Evolutionary conservation across 2,797 vertebrate species (phyloP), one percentile per base, ranked within the genome.

Genomic region (Poliocrania exsul): DNA sequence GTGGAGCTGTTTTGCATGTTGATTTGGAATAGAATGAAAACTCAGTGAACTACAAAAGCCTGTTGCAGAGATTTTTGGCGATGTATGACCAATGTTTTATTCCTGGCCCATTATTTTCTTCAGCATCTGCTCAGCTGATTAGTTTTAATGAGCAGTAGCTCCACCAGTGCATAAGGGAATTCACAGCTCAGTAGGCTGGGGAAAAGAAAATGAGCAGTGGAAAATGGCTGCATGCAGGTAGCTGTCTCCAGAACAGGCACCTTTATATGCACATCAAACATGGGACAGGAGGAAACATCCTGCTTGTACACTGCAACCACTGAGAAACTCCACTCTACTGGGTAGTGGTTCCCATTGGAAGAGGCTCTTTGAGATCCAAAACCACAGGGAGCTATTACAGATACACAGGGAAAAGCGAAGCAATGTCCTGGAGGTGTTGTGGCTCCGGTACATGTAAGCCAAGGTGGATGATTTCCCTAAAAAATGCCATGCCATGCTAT

Each of bases 41-140:
- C 66, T 87, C 72, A 62, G 66, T 91, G 90, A 95, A 85, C 64
- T 93, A 65, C 88, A 94, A 65, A 81, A 74, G 38, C 60, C 79
- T 54, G 77, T 77, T 83, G 92, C 75, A 83, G 87, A 79, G 84
- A 86, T 92, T 88, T 95, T 71, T 92, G 88, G 91, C 3, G 0
- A 66, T 51, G 62, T 92, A 60, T 83, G 77, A 83, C 92, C 82
- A 75, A 51, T 3, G 3, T 72, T 94, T 91, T 88, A 91, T 91
- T 94, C 77, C 77, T 1, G 2, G 81, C 47, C 89, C 29, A n/a
- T 95, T 94, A 72, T 92, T 96, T 96, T 85, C 82, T 95, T 72
- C 88, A 92, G 92, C 96, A 95, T 96, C 96, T 96, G 94, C 93
- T 96, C 90, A 93, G 96, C 87, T 97, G 95, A 97, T 97, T 91